A percentile compares a stretch with the other conserved stretches of the same genome.
Conservation (phyloP, 2,888 invertebrate species). For the Drosophila affinis region DNA sequence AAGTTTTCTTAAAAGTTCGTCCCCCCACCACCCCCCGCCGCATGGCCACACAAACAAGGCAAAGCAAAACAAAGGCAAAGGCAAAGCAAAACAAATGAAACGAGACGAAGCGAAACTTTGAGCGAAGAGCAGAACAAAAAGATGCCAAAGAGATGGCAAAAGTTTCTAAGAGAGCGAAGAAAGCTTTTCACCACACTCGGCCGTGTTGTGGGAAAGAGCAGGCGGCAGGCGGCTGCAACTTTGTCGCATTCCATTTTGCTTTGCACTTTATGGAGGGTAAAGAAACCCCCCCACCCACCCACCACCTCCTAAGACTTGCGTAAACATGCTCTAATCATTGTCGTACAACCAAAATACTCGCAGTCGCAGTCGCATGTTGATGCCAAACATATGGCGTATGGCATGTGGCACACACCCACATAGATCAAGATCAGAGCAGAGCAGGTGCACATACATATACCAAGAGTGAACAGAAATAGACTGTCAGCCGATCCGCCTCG, state of each 20-base stretch:
- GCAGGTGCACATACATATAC: background rate
- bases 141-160: background rate
- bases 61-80: background rate
- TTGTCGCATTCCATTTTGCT: background rate
- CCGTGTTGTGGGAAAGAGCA: background rate
- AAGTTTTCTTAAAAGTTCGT: background rate
- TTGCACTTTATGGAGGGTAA: background rate
- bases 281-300: no score
- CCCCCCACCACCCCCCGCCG: background rate
- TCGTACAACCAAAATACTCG: background rate
- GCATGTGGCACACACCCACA: no score
- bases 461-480: constrained; percentile 34
- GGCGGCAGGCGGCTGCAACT: background rate
- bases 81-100: background rate
- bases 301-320: background rate
- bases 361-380: no score
- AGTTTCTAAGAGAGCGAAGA: background rate
- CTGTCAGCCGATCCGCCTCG: constrained; percentile 35
- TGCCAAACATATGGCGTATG: background rate
- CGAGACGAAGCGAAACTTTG: background rate
- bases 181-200: background rate
- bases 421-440: background rate
- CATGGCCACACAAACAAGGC: no score
- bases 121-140: background rate
- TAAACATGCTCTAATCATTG: background rate